Base-by-base conservation (phyloP, 2,113 vertebrate species). In the Sigmodon hispidus region DNA sequence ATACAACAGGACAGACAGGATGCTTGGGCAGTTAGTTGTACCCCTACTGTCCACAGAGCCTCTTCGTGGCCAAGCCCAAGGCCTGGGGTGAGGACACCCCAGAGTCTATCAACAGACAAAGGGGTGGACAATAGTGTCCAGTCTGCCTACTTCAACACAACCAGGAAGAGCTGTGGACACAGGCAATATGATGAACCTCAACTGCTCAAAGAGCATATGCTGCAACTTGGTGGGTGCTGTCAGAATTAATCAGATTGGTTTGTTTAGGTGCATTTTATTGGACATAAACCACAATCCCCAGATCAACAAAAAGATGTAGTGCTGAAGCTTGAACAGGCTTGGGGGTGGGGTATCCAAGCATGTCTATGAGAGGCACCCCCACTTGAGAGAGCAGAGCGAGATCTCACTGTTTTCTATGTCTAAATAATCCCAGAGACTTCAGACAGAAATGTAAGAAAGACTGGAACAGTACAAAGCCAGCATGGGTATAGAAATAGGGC, bases 221-320 rank as follows among this genome's bases (percentile, higher is more conserved):
- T 59, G 52, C 9, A 81, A 29, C 34, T 15, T 57, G 26, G 48
- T 50, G 5, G 48, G 36, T 55, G 55, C 57, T 84, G 13, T 84
- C 24, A 63, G 57, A 83, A 29, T 10, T 5, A 12, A 61, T 43
- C 24, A 61, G 4, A 61, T 26, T 43, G 21, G 72, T 40, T 55
- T 57, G 36, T 24, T 59, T 22, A 45, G 77, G 29, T 34, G 12
- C 29, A 67, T 31, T 48, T 63, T 26, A 36, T 7, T 29, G 12
- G 21, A 24, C 0, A 8, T 24, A 19, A 57, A 26, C 55, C 1
- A 13, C 7, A 31, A 48, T 7, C 67, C 7, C 10, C 0, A 57
- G 19, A 43, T 5, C 59, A 24, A 17, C 11, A 3, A 29, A 22
- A 65, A 48, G 57, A 45, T 4, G 76, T 4, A 0, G 36, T 21